Percentiles rank a stretch among this genome's conserved stretches.
These are phyloP conservation scores for Porites lobata DNA, from an alignment of 92 coral and sea anemone genomes.

Conservation along the genomic window DNA sequence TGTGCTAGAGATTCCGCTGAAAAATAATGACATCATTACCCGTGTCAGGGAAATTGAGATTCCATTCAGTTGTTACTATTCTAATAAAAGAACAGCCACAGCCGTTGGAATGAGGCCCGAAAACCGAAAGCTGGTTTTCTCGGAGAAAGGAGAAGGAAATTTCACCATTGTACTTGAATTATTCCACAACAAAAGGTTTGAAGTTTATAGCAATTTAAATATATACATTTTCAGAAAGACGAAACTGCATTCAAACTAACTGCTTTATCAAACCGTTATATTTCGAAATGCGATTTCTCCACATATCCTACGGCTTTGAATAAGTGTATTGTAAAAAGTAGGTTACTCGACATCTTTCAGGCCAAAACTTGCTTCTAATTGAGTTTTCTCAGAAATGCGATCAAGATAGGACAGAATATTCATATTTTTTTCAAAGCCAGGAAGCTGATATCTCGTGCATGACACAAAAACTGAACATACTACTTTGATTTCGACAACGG, in stretches of 20 bases:
- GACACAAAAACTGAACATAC: too few relatives aligned
- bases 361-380: too few relatives aligned
- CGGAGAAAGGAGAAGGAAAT: slow-evolving; percentile 14
- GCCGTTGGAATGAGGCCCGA: slow-evolving; percentile 11
- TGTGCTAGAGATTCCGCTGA: slow-evolving; percentile 27
- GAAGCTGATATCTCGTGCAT: too few relatives aligned
- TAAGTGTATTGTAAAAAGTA: too few relatives aligned
- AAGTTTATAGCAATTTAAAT: too few relatives aligned
- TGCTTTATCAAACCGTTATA: background rate
- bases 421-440: too few relatives aligned
- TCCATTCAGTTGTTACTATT: slow-evolving; percentile 43
- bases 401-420: too few relatives aligned
- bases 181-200: slow-evolving; percentile 9
- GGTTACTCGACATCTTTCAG: too few relatives aligned
- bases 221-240: too few relatives aligned
- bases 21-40: slow-evolving; percentile 1
- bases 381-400: too few relatives aligned
- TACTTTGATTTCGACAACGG: background rate
- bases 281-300: too few relatives aligned
- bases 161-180: slow-evolving; percentile 26
- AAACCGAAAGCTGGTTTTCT: slow-evolving; percentile 21
- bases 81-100: slow-evolving; percentile 9
- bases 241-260: background rate
- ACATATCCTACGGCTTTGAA: too few relatives aligned
- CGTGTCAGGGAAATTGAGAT: slow-evolving; percentile 43